phyloP scores from a whole-genome alignment of 2,797 vertebrate genomes.

The Galagoides demidoff region DNA sequence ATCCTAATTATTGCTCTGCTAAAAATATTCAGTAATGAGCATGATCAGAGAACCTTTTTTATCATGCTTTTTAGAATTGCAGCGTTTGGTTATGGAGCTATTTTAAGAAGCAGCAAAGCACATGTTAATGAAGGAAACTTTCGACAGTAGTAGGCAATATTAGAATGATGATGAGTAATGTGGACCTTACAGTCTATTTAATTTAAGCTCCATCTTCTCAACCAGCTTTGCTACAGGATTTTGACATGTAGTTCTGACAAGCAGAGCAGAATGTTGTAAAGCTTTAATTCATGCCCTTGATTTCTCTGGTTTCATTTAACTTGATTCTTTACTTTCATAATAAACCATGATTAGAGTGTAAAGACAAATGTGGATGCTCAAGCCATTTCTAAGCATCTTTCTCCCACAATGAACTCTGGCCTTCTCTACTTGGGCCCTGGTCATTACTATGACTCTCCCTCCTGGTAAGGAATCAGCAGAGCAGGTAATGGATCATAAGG shows the following conservation, averaged over 20 bases:
- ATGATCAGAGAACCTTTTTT: conserved; percentile 82
- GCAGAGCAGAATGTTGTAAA: conserved; percentile 28
- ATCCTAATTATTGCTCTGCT: conserved; percentile 86
- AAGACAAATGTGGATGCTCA: neutral
- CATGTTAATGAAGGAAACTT: conserved; percentile 81
- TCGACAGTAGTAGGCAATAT: conserved; percentile 71
- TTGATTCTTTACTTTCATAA: conserved; percentile 65
- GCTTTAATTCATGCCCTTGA: conserved; percentile 54
- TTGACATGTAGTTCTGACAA: conserved; percentile 56
- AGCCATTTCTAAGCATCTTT: conserved; percentile 43
- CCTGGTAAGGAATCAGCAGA: neutral
- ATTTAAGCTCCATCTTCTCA: conserved; percentile 50
- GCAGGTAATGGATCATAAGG: neutral
- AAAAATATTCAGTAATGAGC: conserved; percentile 85
- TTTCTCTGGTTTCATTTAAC: conserved; percentile 58
- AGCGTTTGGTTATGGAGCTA: conserved; percentile 81
- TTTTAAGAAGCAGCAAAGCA: conserved; percentile 83
- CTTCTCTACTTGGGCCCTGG: neutral
- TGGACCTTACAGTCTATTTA: conserved; percentile 69
- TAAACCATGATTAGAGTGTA: neutral
- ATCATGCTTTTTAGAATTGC: conserved; percentile 79
- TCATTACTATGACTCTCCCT: neutral
- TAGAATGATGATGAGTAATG: conserved; percentile 72
- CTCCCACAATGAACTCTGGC: neutral
- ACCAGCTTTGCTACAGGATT: conserved; percentile 35